Percentiles rank a stretch among this genome's conserved stretches.
Evolutionary conservation across 1,140 invertebrate species (phyloP).

Genomic region (Probaryconus sp.): DNA sequence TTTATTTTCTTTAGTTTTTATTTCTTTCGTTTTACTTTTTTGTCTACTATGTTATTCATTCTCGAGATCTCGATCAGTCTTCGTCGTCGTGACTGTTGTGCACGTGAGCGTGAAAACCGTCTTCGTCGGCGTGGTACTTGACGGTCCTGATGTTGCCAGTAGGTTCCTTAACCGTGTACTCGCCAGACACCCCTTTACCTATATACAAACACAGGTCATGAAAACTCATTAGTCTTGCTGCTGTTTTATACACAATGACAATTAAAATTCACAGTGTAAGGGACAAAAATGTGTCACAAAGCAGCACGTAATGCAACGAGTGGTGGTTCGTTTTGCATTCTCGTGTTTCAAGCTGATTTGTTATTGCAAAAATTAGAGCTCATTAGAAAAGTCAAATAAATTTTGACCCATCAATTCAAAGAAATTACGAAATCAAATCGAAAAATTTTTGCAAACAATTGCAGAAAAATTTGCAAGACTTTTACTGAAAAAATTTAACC

Average conservation of each 20-base stretch:
- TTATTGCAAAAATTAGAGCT: too few relatives aligned
- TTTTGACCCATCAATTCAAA: too few relatives aligned
- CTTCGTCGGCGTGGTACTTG: slow-evolving; percentile 71
- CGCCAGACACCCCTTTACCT: slow-evolving; percentile 78
- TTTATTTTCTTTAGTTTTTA: slow-evolving; percentile 24
- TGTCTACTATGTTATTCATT: too few relatives aligned
- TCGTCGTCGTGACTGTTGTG: slow-evolving; percentile 81
- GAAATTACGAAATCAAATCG: too few relatives aligned
- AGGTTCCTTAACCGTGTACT: slow-evolving; percentile 84
- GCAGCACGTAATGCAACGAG: background rate
- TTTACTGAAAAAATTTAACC: too few relatives aligned
- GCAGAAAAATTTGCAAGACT: too few relatives aligned
- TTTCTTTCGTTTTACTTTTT: too few relatives aligned
- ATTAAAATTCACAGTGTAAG: slow-evolving; percentile 45
- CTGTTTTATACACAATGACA: slow-evolving; percentile 44
- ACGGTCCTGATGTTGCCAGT: slow-evolving; percentile 74
- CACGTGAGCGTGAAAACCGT: slow-evolving; percentile 81
- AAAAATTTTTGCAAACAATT: too few relatives aligned
- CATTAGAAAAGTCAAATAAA: too few relatives aligned
- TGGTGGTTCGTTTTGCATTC: too few relatives aligned
- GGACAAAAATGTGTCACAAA: slow-evolving; percentile 43
- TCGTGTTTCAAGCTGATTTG: too few relatives aligned
- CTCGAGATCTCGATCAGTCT: slow-evolving; percentile 30
- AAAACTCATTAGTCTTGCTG: slow-evolving; percentile 53
- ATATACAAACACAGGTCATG: slow-evolving; percentile 49